Evolutionary conservation across 2,797 vertebrate genomes (phyloP).

Genomic region (Neosilurus mollespiculum): DNA sequence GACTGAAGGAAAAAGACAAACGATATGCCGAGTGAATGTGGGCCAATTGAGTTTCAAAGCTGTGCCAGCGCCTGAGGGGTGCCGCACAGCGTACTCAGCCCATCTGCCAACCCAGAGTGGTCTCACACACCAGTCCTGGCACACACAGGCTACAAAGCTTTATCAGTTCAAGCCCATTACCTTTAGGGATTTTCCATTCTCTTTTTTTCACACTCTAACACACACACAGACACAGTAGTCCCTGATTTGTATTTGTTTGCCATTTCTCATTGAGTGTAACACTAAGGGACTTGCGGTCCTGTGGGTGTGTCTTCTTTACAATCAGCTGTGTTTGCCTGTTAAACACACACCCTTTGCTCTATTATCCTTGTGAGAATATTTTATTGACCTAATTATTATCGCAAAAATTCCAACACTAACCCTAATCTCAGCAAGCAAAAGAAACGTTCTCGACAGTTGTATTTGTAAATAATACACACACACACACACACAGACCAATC

Average conservation of each 20-base stretch:
- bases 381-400: background rate
- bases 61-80: conserved; percentile 54
- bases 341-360: conserved; percentile 1
- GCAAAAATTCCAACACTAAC: background rate
- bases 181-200: conserved; percentile 54
- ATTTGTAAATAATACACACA: background rate
- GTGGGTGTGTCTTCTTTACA: conserved; percentile 24
- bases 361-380: background rate
- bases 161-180: conserved; percentile 48
- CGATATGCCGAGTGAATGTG: conserved; percentile 51
- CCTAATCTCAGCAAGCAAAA: background rate
- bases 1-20: conserved; percentile 57
- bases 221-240: conserved; percentile 33
- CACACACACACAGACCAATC: no score
- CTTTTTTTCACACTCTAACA: conserved; percentile 20
- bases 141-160: conserved; percentile 36
- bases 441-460: background rate
- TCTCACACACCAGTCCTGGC: conserved; percentile 46
- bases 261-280: conserved; percentile 41
- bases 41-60: conserved; percentile 46
- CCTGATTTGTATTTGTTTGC: conserved; percentile 52
- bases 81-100: conserved; percentile 37
- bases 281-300: conserved; percentile 39
- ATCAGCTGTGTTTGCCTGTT: conserved; percentile 47
- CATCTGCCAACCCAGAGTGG: conserved; percentile 47